Evolutionary conservation across 2,113 vertebrate genomes (phyloP).

Genomic region (Athene noctua): DNA sequence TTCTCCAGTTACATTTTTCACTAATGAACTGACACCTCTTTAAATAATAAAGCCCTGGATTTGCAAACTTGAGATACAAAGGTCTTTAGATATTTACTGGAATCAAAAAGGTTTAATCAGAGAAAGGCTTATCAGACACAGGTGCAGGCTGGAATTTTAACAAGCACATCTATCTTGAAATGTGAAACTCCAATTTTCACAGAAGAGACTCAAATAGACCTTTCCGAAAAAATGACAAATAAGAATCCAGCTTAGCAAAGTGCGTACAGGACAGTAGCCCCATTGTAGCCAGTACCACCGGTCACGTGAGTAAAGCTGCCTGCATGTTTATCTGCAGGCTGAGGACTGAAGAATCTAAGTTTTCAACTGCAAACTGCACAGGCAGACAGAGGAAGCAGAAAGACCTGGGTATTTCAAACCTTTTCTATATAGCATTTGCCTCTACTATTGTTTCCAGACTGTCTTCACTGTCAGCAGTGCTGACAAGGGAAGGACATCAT

Average conservation of each 20-base stretch:
- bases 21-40: slow-evolving; percentile 4
- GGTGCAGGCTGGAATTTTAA: not conserved
- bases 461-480: not conserved
- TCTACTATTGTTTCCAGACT: not conserved
- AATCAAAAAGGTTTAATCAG: slow-evolving; percentile 31
- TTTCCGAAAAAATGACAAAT: not conserved
- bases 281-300: not conserved
- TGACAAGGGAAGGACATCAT: not conserved
- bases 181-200: not conserved
- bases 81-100: slow-evolving; percentile 18
- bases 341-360: not conserved
- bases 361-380: not conserved
- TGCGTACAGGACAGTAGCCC: not conserved
- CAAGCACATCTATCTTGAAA: not conserved
- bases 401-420: not conserved
- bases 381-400: not conserved
- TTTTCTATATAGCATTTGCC: not conserved
- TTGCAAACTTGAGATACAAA: slow-evolving; percentile 24
- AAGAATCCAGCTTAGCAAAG: not conserved
- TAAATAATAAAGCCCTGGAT: slow-evolving; percentile 55
- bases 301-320: not conserved
- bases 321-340: slow-evolving; percentile 8
- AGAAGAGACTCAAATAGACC: not conserved
- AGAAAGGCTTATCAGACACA: not conserved
- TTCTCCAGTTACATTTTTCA: slow-evolving; percentile 46